Conservation (phyloP, 2,113 vertebrate species). For the Cyphomyrus plagiostoma region DNA sequence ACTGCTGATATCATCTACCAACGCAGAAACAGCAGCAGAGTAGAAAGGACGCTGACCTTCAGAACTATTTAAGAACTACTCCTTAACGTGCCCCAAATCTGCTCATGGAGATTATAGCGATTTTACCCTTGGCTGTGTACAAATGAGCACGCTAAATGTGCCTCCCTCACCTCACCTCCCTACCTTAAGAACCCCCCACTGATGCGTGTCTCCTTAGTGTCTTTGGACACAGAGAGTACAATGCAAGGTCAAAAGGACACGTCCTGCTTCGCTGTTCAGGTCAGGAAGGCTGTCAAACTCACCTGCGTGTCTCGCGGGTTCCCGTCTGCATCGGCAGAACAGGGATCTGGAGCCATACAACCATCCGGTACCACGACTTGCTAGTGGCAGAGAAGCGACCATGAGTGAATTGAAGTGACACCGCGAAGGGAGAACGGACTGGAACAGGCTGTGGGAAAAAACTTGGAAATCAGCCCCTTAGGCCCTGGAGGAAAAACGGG, state of each 20-base stretch:
- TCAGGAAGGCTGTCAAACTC: background rate
- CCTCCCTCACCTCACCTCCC: background rate
- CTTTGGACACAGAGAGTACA: background rate
- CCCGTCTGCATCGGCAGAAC: background rate
- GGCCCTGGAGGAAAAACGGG: background rate
- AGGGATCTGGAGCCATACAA: background rate
- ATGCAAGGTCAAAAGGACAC: background rate
- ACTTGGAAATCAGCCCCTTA: background rate
- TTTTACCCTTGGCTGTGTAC: slow-evolving; percentile 8
- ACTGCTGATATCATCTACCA: background rate
- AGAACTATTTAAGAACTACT: background rate
- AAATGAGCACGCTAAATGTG: background rate
- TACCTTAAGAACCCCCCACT: background rate
- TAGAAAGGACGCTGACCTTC: background rate
- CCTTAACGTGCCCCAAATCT: background rate
- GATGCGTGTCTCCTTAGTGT: background rate
- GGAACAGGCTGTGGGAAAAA: background rate
- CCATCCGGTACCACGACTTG: background rate
- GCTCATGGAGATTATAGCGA: slow-evolving; percentile 1
- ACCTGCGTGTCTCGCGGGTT: background rate
- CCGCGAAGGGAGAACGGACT: background rate
- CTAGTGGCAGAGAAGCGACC: background rate
- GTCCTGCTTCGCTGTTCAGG: background rate
- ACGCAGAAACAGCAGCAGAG: background rate
- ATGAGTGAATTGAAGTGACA: background rate